Conservation (phyloP, 2,797 vertebrate species). For the Myotis planiceps region DNA sequence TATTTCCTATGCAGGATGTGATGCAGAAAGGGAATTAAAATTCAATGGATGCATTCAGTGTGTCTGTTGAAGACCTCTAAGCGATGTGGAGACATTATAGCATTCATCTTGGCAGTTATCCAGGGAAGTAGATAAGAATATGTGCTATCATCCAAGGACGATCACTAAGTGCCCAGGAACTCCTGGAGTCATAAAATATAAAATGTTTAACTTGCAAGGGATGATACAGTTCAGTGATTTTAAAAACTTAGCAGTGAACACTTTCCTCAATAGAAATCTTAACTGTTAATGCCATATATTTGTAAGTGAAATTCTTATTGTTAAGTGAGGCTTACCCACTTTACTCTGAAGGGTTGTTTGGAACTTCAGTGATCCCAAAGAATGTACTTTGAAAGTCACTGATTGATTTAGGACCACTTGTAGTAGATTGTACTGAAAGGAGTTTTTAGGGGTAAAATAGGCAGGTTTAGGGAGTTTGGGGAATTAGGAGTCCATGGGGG, state of each 20-base stretch:
- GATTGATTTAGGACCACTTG: background rate
- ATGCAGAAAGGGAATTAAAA: constrained; percentile 52
- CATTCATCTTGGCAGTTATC: background rate
- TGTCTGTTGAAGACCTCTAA: background rate
- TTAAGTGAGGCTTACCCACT: background rate
- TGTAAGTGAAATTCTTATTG: background rate
- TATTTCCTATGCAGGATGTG: constrained; percentile 29
- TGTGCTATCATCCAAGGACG: constrained; percentile 11
- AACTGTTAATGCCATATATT: background rate
- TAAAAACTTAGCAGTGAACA: background rate
- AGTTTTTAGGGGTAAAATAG: no score
- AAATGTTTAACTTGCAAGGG: constrained; percentile 1
- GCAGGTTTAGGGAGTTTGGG: no score
- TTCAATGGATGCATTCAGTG: background rate
- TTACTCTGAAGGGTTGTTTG: background rate
- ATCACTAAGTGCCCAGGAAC: background rate
- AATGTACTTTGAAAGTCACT: background rate
- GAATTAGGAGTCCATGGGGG: no score
- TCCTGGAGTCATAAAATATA: constrained; percentile 47
- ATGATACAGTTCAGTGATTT: constrained; percentile 15
- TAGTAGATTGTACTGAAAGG: background rate
- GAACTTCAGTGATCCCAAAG: background rate
- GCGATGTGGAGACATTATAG: background rate
- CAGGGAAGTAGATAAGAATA: background rate
- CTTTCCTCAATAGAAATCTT: constrained; percentile 35